A percentile compares a stretch with the other conserved stretches of the same genome.
phyloP scores from a whole-genome alignment of 2,888 invertebrate species.

The Drosophila putrida region DNA sequence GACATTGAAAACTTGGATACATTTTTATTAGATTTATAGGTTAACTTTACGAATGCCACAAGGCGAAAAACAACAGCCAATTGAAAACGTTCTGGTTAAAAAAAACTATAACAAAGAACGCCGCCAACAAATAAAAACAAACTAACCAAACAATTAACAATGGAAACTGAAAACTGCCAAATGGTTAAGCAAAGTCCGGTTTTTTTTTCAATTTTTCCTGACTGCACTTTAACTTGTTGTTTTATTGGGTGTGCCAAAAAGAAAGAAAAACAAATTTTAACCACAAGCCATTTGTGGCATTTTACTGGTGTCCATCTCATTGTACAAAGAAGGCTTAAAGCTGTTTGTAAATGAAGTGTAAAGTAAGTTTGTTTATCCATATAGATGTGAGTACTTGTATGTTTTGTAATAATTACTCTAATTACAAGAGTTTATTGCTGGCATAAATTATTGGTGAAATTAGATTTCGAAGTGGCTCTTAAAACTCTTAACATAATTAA shows the following conservation, averaged over 20 bases:
- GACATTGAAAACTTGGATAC: constrained; percentile 47
- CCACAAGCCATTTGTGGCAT: constrained; percentile 19
- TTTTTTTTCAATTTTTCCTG: constrained; percentile 18
- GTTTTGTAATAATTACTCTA: not conserved
- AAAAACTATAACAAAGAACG: constrained; percentile 7
- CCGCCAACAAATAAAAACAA: constrained; percentile 11
- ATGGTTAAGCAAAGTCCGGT: constrained; percentile 22
- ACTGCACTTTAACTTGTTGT: constrained; percentile 1
- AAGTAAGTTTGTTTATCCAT: not conserved
- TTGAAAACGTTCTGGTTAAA: constrained; percentile 1
- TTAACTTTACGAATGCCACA: constrained; percentile 38
- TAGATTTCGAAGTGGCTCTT: not conserved
- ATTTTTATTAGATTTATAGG: constrained; percentile 62
- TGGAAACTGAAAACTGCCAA: constrained; percentile 37
- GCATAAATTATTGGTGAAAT: not conserved
- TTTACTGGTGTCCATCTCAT: constrained; percentile 7
- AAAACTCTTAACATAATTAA: not conserved
- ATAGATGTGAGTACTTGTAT: not conserved
- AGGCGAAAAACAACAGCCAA: constrained; percentile 3
- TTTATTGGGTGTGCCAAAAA: constrained; percentile 14
- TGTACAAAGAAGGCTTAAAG: constrained; percentile 13
- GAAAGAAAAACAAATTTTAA: constrained; percentile 18
- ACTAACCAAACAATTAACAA: constrained; percentile 50
- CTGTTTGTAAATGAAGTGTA: constrained; percentile 4
- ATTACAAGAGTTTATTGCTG: not conserved